Base-by-base conservation (phyloP, 2,888 invertebrate species). In the Automeris io region DNA sequence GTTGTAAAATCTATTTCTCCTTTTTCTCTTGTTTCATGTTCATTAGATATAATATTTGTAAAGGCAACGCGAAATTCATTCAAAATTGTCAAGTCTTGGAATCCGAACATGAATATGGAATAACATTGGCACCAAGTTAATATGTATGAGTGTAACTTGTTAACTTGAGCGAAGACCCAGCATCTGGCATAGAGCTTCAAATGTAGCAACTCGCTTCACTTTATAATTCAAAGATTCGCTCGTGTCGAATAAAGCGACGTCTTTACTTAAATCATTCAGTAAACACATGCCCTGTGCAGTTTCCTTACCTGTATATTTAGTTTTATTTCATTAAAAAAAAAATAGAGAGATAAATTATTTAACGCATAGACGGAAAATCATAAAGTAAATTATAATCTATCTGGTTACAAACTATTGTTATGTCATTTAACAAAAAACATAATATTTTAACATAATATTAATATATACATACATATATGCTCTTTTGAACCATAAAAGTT, bases 141-240 rank as follows among this genome's bases (percentile, higher is more conserved):
- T 81, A 82, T 82, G 79, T 78, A 82, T 81, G 78, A 79, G 79
- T 69, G 73, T 72, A 61, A 72, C 74, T 79, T 72, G 74, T 71
- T 75, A 77, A 70, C 72, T 70, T 54, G 55, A 53, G 61, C 59
- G 62, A 54, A 52, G 46, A 45, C 57, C 60, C 59, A 57, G 52
- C 71, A 72, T 68, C 65, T 73, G 73, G 61, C 61, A 57, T 56
- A 57, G 49, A 57, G 60, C 61, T 60, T 59, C 58, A 63, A 64
- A 65, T 59, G 54, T 61, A 62, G 58, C 61, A 59, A 64, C 66
- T 70, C 65, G 61, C 65, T 60, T 56, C 66, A 54, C 70, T 80
- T 74, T 76, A 81, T 81, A 82, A 83, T 81, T 79, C 79, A 80
- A 75, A 77, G 77, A 81, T 81, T 77, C 74, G 69, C 70, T 77